Conservation (phyloP, 2,888 invertebrate genomes). For the Theretra japonica region DNA sequence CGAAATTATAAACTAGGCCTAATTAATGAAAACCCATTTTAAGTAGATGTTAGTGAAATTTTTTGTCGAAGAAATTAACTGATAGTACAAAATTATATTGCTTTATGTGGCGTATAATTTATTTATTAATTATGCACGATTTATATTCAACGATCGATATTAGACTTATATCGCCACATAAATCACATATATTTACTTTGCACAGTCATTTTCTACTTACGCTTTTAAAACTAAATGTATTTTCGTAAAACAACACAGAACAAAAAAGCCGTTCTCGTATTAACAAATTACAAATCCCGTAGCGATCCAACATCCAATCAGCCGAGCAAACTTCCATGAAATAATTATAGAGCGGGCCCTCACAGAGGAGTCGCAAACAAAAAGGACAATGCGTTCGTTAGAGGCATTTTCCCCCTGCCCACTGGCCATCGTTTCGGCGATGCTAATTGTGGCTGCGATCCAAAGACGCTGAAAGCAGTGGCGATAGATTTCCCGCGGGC, state of each 20-base stretch:
- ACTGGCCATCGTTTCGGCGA: slow-evolving; percentile 12
- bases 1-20: no score
- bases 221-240: no score
- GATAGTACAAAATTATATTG: no score
- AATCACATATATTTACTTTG: no score
- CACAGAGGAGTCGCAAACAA: slow-evolving; percentile 71
- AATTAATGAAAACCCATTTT: no score
- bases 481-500: slow-evolving; percentile 25
- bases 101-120: no score
- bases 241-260: not conserved
- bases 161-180: no score
- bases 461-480: slow-evolving; percentile 16
- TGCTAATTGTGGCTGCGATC: slow-evolving; percentile 23
- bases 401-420: slow-evolving; percentile 50
- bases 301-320: slow-evolving; percentile 25
- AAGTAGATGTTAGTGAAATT: no score
- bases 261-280: not conserved
- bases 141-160: no score
- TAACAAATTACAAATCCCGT: slow-evolving; percentile 17
- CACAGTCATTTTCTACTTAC: no score
- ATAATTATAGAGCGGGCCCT: slow-evolving; percentile 68
- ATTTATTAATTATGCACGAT: no score
- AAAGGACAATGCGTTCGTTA: slow-evolving; percentile 78
- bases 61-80: no score
- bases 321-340: slow-evolving; percentile 62